These are phyloP conservation scores for Cladorhizidae sp. DNA, from an alignment of 37 sponge, comb jelly and placozoan species.

Conservation along the genomic window DNA sequence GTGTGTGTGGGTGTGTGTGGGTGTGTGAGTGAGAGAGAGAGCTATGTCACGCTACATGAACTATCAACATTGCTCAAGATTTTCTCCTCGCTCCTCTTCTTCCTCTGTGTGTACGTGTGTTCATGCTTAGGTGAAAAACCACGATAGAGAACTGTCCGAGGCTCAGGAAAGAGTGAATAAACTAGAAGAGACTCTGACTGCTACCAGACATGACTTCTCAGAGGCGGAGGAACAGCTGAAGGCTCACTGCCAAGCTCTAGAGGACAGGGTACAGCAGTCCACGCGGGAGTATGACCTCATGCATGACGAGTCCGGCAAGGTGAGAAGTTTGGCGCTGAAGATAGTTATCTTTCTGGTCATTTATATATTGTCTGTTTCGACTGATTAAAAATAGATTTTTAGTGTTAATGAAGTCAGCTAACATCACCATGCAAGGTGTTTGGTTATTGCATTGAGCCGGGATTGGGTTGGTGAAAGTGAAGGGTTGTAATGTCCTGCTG, in stretches of 20 bases:
- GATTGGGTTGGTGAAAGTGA: too few relatives aligned
- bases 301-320: constrained; percentile 64
- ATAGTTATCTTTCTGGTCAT: neutral
- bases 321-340: constrained; percentile 10
- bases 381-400: too few relatives aligned
- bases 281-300: constrained; percentile 61
- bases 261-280: constrained; percentile 21
- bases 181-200: constrained; percentile 12
- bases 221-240: neutral
- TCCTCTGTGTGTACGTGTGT: neutral
- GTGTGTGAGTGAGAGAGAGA: too few relatives aligned
- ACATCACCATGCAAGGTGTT: too few relatives aligned
- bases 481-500: too few relatives aligned
- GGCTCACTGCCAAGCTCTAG: constrained; percentile 8
- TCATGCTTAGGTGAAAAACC: constrained; percentile 1
- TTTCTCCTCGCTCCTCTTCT: neutral
- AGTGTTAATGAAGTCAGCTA: too few relatives aligned
- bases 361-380: neutral
- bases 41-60: too few relatives aligned
- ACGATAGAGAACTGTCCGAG: neutral
- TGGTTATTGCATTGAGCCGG: too few relatives aligned
- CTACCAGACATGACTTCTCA: constrained; percentile 4
- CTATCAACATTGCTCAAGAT: too few relatives aligned
- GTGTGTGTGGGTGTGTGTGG: too few relatives aligned
- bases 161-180: neutral